Conservation (phyloP, 2,888 invertebrate genomes). For the Lathronympha strigana region DNA sequence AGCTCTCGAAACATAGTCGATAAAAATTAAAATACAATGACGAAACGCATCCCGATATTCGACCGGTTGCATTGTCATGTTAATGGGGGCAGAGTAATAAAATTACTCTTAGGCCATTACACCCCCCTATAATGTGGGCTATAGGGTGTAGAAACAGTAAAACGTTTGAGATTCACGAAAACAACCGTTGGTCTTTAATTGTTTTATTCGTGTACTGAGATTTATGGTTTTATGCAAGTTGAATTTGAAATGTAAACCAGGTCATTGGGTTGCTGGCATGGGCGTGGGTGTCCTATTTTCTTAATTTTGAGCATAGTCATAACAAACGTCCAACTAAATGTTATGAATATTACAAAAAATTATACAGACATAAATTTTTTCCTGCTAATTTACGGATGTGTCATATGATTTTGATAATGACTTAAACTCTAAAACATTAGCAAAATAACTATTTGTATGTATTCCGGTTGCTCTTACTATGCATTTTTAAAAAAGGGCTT, state of each 20-base stretch:
- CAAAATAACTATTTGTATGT: no score
- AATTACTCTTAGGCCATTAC: conserved; percentile 84
- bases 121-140: conserved; percentile 58
- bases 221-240: conserved; percentile 53
- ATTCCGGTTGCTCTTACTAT: no score
- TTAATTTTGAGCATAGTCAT: background rate
- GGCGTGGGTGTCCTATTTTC: background rate
- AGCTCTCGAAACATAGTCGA: conserved; percentile 37
- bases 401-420: no score
- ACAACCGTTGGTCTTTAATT: conserved; percentile 73
- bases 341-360: background rate
- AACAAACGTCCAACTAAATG: background rate
- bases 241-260: conserved; percentile 30
- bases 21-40: conserved; percentile 48
- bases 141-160: conserved; percentile 77
- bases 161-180: conserved; percentile 71
- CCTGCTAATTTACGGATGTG: no score
- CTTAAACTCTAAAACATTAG: no score
- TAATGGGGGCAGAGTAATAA: conserved; percentile 84
- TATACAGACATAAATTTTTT: no score
- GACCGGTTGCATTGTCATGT: conserved; percentile 82
- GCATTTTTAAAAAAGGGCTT: no score
- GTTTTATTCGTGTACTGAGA: conserved; percentile 64
- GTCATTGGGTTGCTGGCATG: conserved; percentile 12
- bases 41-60: conserved; percentile 65